Base-by-base conservation (phyloP, 2,888 invertebrate genomes). In the Gymnocheta viridis region DNA sequence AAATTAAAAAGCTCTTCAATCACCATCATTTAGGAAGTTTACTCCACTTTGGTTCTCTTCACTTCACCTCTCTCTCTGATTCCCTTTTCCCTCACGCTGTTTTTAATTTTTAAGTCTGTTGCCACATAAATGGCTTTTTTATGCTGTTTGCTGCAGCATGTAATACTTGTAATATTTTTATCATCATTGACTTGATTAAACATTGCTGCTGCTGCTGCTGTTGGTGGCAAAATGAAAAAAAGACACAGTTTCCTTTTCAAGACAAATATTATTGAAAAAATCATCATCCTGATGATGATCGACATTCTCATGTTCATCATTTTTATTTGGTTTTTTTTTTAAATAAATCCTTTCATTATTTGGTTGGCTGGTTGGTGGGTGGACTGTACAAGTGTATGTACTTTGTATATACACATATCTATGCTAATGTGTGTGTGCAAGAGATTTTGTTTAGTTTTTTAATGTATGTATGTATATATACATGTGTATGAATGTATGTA, bases 101-200 rank as follows among this genome's bases (percentile, higher is more conserved):
- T 17, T 4, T 27, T 54, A 10, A 54, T 27, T 24, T 17, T 49
- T 10, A 60, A 47, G 32, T 10, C 73, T 29, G 14, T 29, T 44
- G 64, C 24, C 44, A 24, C 14, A 24, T 29, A 29, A 41, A 62
- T 62, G 22, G 24, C 24, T 35, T 41, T 49, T 38, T 51, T 47
- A 14, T 69, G 19, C 17, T 6, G 22, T 73, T 19, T 72, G 54
- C 14, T 66, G 67, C 49, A 70, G 17, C 49, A 81, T 84, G 49
- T 70, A 64, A 69, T 56, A 74, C 74, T 82, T 79, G 78, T 60
- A 74, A 73, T 78, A 78, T 74, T 69, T 66, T 56, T 56, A 77
- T 78, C 82, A 76, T 72, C 76, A 83, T 76, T 79, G 74, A 76
- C 58, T 79, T 70, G 79, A 41, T 56, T 70, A 32, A 73, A 56